These are phyloP conservation scores for Aselliscus stoliczkanus DNA, from an alignment of 2,797 vertebrate genomes.

Conservation along the genomic window DNA sequence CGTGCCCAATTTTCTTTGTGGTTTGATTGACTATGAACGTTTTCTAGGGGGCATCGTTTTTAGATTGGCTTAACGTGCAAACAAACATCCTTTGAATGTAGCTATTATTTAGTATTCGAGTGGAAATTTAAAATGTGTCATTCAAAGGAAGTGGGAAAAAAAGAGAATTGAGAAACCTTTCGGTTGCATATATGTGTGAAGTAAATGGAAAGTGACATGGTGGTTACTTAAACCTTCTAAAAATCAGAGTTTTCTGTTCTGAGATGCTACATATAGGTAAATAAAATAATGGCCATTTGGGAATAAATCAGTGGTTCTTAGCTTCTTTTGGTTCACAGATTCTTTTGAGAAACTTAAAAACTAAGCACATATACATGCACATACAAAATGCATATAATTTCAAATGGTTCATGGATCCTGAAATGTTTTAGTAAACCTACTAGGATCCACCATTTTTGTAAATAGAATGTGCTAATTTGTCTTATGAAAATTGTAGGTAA, in stretches of 20 bases:
- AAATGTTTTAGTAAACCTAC: background rate
- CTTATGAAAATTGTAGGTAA: background rate
- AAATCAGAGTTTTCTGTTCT: background rate
- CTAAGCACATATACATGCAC: background rate
- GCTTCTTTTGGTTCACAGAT: background rate
- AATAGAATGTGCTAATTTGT: background rate
- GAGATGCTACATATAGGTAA: background rate
- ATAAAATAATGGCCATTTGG: background rate
- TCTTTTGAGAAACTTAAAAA: background rate
- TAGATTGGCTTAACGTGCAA: background rate
- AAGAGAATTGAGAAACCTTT: background rate
- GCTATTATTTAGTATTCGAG: slow-evolving; percentile 5
- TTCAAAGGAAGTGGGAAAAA: background rate
- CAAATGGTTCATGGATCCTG: background rate
- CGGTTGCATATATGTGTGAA: background rate
- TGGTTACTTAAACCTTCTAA: background rate
- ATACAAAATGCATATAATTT: background rate
- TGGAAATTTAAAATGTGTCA: slow-evolving; percentile 7
- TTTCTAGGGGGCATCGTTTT: slow-evolving; percentile 60
- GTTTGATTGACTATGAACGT: slow-evolving; percentile 1
- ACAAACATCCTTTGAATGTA: background rate
- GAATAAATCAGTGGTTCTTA: background rate
- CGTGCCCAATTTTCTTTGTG: slow-evolving; percentile 49
- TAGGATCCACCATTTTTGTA: background rate
- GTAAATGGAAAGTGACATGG: background rate